These are phyloP conservation scores for Stenodema calcarata DNA, from an alignment of 2,888 invertebrate genomes.

Conservation along the genomic window DNA sequence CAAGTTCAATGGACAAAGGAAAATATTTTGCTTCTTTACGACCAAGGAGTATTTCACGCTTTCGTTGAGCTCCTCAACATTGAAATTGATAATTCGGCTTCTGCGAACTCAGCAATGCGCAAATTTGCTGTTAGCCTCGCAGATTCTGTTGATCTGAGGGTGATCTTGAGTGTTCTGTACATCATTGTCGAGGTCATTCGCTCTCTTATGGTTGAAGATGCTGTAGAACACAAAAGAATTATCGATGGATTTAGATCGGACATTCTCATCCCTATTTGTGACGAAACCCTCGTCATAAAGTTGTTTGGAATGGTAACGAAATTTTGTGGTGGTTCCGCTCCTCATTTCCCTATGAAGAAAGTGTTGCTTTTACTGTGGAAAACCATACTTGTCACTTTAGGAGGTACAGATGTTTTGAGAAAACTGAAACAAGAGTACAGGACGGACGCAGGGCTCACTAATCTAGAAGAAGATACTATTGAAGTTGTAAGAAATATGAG, in stretches of 20 bases:
- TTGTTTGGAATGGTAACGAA: conserved; percentile 94
- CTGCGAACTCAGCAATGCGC: conserved; percentile 74
- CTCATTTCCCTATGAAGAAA: conserved; percentile 99
- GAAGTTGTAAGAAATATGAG: conserved; percentile 94
- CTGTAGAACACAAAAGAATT: conserved; percentile 65
- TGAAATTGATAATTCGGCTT: conserved; percentile 84
- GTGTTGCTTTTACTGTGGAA: conserved; percentile 95
- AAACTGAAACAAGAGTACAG: conserved; percentile 70
- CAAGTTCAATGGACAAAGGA: conserved; percentile 82
- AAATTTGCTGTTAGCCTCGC: conserved; percentile 83
- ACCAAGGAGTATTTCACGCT: conserved; percentile 86
- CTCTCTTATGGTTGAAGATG: conserved; percentile 62
- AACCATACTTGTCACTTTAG: conserved; percentile 86
- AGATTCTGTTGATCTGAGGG: conserved; percentile 90
- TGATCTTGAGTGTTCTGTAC: conserved; percentile 91
- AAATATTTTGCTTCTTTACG: conserved; percentile 87
- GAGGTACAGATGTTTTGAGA: conserved; percentile 85
- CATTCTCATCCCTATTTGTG: conserved; percentile 68
- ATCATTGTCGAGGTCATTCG: conserved; percentile 94
- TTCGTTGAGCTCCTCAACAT: conserved; percentile 92
- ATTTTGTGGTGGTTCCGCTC: conserved; percentile 93
- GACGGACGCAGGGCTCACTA: conserved; percentile 68
- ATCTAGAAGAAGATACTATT: conserved; percentile 88
- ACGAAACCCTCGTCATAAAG: conserved; percentile 86
- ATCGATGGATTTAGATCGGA: conserved; percentile 70